Evolutionary conservation across 64 coral and sea anemone species (phyloP), one percentile per base, ranked within the genome.

Genomic region (Trachythela sp.): DNA sequence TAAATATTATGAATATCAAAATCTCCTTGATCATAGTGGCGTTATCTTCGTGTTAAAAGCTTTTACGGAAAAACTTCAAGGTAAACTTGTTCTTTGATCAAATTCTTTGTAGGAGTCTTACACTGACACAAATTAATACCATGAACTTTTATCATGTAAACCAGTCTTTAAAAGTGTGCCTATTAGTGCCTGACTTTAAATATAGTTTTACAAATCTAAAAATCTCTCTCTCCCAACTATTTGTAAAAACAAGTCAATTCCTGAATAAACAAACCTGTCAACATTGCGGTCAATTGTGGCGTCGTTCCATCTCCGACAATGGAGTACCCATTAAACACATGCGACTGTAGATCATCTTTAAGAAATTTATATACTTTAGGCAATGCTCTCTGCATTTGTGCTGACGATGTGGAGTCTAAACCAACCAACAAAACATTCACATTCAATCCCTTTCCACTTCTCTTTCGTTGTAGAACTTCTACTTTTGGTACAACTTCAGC

Each of bases 291-390:
- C 9, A 60, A 49, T 38, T 92, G 88, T 10, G 93, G 93, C 3
- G 93, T 94, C 7, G 93, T 94, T 0, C 93, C 93, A 92, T 94
- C 90, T 6, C 93, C 93, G 42, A 94, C 90, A 56, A 92, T 90
- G 50, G 93, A 94, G 36, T 92, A 94, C 6, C 93, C 93, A 42
- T 77, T 64, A 37, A 94, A 92, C 20, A 94, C 77, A 39, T 87
- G 49, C 15, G 93, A 87, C 22, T 87, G 56, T 11, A 94, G 87
- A 29, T 89, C 36, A 72, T 88, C 88, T 77, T 89, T 70, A 22
- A 94, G 70, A 71, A 80, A 80, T 2, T 80, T 36, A 30, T 80
- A 80, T 8, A 80, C 75, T 13, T 80, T 39, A 2, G 75, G 75
- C 75, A 80, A 37, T 9, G 75, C 75, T 37, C 75, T 20, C 30